Base-by-base conservation (phyloP, 2,888 invertebrate genomes). In the Eudasyphora cyanicolor region DNA sequence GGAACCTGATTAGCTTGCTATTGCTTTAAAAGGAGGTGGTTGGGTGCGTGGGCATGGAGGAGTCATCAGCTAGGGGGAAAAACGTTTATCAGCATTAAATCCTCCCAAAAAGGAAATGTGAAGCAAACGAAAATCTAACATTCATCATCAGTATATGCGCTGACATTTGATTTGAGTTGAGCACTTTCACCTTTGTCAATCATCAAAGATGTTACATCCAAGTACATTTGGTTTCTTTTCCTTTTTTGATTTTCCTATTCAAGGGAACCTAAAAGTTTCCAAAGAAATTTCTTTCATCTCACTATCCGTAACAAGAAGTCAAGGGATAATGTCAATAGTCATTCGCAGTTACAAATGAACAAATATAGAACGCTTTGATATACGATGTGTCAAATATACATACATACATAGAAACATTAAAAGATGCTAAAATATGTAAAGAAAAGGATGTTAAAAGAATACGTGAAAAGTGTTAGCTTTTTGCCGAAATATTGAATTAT, bases 131-230 rank as follows among this genome's bases (percentile, higher is more conserved):
- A 12, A 14, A 14, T 5, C 10, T 35, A 3, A 45, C n/a, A 57
- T 57, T 57, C 27, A 24, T 57, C 4, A 3, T 17, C 14, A 12
- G 27, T 24, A 14, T 14, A 14, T 57, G 57, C 27, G 57, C 21
- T 64, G 64, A 64, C 35, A 64, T 64, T 64, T 38, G 35, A 35
- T 35, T 64, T 64, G 35, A n/a, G n/a, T 38, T 64, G 17, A 38
- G 35, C 29, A 71, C 67, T 27, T 54, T 27, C 54, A 80, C 80
- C 80, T 80, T 77, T 78, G 80, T 83, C 81, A 84, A 81, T 81
- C 83, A 84, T 62, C 64, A 35, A 62, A 64, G 57, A 24, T 12
- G 32, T 35, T 19, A 38, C 38, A 19, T 64, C 64, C 19, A 35
- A 12, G 38, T 17, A 64, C 35, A 64, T 64, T 64, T 17, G 21